Base-by-base conservation (phyloP, 2,888 invertebrate species). In the Hyles lineata region DNA sequence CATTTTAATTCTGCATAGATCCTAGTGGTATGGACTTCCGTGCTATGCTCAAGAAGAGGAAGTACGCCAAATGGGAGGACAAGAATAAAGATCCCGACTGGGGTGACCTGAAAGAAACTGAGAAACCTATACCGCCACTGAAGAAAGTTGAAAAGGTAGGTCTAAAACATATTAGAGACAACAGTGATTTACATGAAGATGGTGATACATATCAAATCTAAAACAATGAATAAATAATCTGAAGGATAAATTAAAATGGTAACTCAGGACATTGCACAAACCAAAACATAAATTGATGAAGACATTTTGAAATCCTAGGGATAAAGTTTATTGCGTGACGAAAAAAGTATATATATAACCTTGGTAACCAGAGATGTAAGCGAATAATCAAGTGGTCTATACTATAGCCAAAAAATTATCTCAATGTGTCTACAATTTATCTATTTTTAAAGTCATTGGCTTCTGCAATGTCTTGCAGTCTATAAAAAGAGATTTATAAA, bases 11-110 rank as follows among this genome's bases (percentile, higher is more conserved):
- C 15, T 11, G 58, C 55, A n/a, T 29, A 98, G 99, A 99, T 95
- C 97, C 99, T 78, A 98, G 98, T 94, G 99, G 99, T 80, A 98
- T 99, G 97, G 99, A 99, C 95, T 99, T 99, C 97, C 97, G 99
- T 94, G 97, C 99, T 77, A 97, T 99, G 97, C 96, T 99, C 83
- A 99, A 99, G 94, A 99, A 98, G 95, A 97, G 98, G 86, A 98
- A 98, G 94, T 98, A 98, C 91, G 97, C 97, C 84, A 98, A 98
- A 96, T 98, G 98, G 98, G 98, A 96, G 76, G 96, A 97, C 90
- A 97, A 98, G 80, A 97, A 99, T 82, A 97, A 97, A 72, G 98
- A 99, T 84, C 97, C 97, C 55, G 98, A 99, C 90, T 98, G 98
- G 97, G 98, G 98, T 80, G 97, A 98, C 83, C 96, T 99, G 75